Conservation (phyloP, 2,888 invertebrate species). For the Trichopria drosophilae region DNA sequence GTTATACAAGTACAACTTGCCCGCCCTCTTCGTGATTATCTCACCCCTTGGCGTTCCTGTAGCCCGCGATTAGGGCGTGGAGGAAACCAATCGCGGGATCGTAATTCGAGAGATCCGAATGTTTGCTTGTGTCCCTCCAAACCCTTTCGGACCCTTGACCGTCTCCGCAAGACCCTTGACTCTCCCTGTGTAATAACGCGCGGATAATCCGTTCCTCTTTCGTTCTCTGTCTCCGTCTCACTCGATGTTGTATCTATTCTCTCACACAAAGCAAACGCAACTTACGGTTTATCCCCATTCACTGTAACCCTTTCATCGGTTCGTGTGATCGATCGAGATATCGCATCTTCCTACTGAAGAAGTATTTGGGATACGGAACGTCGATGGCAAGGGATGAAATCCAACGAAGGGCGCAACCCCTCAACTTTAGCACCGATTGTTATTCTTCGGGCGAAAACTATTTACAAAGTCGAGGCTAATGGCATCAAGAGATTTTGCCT, state of each 20-base stretch:
- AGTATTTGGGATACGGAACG: conserved; percentile 25
- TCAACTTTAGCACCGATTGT: conserved; percentile 47
- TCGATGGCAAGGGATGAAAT: conserved; percentile 19
- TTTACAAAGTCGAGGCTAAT: conserved; percentile 57
- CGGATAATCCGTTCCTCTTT: too few relatives aligned
- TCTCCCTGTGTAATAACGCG: conserved; percentile 52
- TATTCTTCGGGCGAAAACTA: conserved; percentile 57
- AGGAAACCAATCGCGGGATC: conserved; percentile 41
- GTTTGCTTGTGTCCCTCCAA: conserved; percentile 31
- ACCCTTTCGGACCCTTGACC: conserved; percentile 44
- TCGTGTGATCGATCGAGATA: conserved; percentile 55
- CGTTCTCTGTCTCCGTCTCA: too few relatives aligned
- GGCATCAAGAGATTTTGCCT: conserved; percentile 55
- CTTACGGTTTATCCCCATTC: conserved; percentile 33
- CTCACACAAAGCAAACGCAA: conserved; percentile 53
- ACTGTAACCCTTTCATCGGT: conserved; percentile 46
- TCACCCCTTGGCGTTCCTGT: conserved; percentile 17
- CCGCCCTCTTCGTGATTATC: conserved; percentile 20
- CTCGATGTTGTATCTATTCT: too few relatives aligned
- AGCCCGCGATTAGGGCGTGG: conserved; percentile 15
- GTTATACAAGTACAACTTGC: neutral
- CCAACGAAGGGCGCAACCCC: conserved; percentile 45
- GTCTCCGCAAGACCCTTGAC: conserved; percentile 44
- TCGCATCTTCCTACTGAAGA: conserved; percentile 39
- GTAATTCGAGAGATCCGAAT: conserved; percentile 49